phyloP scores from a whole-genome alignment of 2,888 invertebrate genomes.

The Andrena praecox region DNA sequence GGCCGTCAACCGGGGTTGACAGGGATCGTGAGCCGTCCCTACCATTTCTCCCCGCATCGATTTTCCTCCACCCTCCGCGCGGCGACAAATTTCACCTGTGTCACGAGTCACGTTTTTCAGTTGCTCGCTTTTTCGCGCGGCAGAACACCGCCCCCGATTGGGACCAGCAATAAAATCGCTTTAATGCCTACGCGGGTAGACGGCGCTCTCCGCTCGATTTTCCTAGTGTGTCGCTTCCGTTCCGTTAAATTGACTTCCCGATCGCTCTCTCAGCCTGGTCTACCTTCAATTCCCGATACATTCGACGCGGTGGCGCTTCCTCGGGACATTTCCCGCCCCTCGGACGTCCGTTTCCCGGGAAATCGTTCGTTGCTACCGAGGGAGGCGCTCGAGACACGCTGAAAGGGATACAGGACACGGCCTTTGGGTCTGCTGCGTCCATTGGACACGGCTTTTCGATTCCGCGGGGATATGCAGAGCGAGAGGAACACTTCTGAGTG shows the following conservation, averaged over 20 bases:
- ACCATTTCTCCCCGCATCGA: neutral
- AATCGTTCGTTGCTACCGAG: neutral
- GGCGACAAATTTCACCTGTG: constrained; percentile 42
- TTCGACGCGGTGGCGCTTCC: constrained; percentile 20
- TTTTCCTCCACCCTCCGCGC: neutral
- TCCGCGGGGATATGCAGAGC: no score
- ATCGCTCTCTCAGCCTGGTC: neutral
- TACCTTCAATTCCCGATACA: constrained; percentile 29
- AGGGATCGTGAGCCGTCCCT: constrained; percentile 23
- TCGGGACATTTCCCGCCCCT: constrained; percentile 27
- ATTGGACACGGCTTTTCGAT: neutral
- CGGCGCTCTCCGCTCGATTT: constrained; percentile 34
- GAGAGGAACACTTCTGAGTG: no score
- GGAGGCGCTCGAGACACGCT: neutral
- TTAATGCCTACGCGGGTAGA: constrained; percentile 41
- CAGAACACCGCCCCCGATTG: constrained; percentile 31
- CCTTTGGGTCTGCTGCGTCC: neutral
- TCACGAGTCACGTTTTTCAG: constrained; percentile 44
- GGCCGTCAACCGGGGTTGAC: constrained; percentile 36
- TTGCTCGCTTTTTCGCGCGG: neutral
- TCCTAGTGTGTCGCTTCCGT: constrained; percentile 40
- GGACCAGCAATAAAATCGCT: constrained; percentile 55
- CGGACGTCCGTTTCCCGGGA: constrained; percentile 6
- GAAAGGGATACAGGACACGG: neutral
- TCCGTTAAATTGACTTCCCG: constrained; percentile 52